phyloP scores from a whole-genome alignment of 2,888 invertebrate genomes.

The Drosophila macrospina region DNA sequence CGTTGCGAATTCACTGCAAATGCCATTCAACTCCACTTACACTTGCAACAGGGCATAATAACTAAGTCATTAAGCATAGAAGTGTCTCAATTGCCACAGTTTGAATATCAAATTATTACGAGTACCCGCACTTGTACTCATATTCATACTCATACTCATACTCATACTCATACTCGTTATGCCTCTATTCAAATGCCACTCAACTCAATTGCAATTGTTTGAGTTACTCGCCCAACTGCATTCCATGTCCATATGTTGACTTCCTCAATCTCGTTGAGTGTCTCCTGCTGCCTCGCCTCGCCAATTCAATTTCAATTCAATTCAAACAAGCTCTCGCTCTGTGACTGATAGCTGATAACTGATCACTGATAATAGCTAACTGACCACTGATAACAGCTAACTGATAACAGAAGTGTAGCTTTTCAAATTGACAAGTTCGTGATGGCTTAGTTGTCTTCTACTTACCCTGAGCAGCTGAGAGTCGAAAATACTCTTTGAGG shows the following conservation, averaged over 20 bases:
- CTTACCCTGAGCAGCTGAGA: not conserved
- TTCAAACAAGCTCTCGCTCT: constrained; percentile 40
- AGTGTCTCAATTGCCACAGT: constrained; percentile 5
- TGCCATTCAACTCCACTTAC: constrained; percentile 30
- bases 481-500: not conserved
- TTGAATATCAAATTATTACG: constrained; percentile 1
- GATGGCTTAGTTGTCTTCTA: not conserved
- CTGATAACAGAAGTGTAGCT: no score
- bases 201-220: constrained; percentile 19
- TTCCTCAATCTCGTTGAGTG: constrained; percentile 15
- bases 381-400: no score
- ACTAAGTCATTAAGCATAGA: constrained; percentile 48
- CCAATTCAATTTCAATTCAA: constrained; percentile 58
- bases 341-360: constrained; percentile 3
- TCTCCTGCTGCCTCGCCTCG: constrained; percentile 12
- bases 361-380: no score
- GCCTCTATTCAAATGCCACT: constrained; percentile 1
- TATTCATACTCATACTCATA: no score
- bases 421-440: not conserved
- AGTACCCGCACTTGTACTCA: not conserved
- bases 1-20: constrained; percentile 45
- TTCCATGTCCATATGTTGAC: constrained; percentile 43
- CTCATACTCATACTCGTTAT: not conserved
- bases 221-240: constrained; percentile 33
- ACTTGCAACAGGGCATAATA: constrained; percentile 48